Evolutionary conservation across 2,113 vertebrate genomes (phyloP), one percentile per base, ranked within the genome.

Genomic region (Rhegmatorhina hoffmannsi): DNA sequence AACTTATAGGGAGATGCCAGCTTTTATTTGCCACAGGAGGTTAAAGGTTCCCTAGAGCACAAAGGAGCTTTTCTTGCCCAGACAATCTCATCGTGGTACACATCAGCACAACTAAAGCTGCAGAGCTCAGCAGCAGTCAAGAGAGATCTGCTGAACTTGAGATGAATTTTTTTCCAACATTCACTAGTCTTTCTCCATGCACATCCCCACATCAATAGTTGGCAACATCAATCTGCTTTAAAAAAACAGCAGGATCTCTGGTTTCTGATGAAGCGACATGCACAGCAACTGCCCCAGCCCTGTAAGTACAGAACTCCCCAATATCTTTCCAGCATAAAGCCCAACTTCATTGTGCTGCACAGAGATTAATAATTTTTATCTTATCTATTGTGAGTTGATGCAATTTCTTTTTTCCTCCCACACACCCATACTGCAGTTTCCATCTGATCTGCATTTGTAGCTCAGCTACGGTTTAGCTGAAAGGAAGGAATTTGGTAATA

Each of bases 21-120:
- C 81, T 95, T 94, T 74, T 67, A 85, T 98, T 98, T 97, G 96
- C 95, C 95, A 69, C 9, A 2, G 91, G 96, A 97, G 97, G 95
- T 93, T 83, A 97, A 66, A 91, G 97, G 97, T 97, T 96, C 90
- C 97, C 97, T 88, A 85, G 62, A 83, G 90, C 94, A 98, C 92
- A 97, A 87, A 84, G 83, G 79, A 92, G 82, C 94, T 97, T 92
- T 98, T 97, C 96, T 97, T 96, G 84, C 86, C 31, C 81, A 90
- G 94, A 97, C 97, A 98, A 95, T 97, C 91, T 91, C 73, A 50
- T 68, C 75, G 19, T 91, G 97, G 94, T 94, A 72, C 59, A 77
- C 23, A 79, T 78, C 82, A 73, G 91, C 93, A 78, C 60, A 64
- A 69, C 79, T 83, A 80, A 67, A 75, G 80, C 83, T 94, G 84